A percentile compares a stretch with the other conserved stretches of the same genome.
These are phyloP conservation scores for Megaceryle torquata DNA, from an alignment of 2,113 vertebrate species.

Conservation along the genomic window DNA sequence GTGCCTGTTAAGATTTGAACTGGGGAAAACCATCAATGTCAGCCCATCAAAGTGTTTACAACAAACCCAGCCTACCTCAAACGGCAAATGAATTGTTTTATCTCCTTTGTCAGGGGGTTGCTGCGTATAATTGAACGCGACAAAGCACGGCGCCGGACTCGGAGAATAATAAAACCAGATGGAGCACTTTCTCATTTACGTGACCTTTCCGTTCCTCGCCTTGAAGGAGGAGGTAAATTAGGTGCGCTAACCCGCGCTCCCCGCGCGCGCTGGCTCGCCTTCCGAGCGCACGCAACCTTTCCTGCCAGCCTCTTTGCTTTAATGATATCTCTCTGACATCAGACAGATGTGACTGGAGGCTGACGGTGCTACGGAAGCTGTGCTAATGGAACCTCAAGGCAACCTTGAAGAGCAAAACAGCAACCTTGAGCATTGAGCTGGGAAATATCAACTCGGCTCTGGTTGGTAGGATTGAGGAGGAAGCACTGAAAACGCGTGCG, in stretches of 20 bases:
- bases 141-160: background rate
- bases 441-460: background rate
- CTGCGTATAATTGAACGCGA: background rate
- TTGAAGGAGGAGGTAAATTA: background rate
- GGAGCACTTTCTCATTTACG: background rate
- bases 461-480: background rate
- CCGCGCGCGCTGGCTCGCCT: background rate
- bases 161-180: conserved; percentile 53
- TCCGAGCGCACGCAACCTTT: background rate
- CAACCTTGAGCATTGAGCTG: background rate
- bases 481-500: background rate
- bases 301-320: background rate
- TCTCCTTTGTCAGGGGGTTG: background rate
- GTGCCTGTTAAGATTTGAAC: background rate
- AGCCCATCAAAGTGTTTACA: conserved; percentile 13
- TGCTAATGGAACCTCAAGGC: background rate
- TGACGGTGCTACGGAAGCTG: background rate
- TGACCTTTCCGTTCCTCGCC: conserved; percentile 38
- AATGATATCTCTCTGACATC: background rate
- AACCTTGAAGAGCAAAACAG: background rate
- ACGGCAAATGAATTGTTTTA: background rate
- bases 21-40: background rate
- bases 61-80: background rate
- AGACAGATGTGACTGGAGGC: background rate
- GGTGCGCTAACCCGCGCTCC: background rate